phyloP scores from a whole-genome alignment of 2,888 invertebrate genomes.

The Spodoptera picta region DNA sequence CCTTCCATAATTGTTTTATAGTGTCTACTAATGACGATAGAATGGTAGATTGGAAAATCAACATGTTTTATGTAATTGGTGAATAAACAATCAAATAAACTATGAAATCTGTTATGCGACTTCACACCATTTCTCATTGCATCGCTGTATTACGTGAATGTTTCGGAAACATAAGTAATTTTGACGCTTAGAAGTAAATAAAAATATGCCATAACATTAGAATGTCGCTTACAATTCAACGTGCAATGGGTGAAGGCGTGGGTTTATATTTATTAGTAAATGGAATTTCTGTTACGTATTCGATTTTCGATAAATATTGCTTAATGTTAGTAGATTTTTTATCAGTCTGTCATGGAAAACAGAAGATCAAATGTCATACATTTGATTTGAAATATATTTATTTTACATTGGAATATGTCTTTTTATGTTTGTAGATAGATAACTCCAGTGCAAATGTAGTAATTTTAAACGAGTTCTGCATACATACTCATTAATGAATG shows the following conservation, averaged over 20 bases:
- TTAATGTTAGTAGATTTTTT: conserved; percentile 88
- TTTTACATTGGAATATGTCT: conserved; percentile 87
- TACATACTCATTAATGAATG: conserved; percentile 68
- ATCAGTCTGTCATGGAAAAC: conserved; percentile 85
- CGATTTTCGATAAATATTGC: conserved; percentile 86
- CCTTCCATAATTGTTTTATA: conserved; percentile 87
- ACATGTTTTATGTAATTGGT: conserved; percentile 80
- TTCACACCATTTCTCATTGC: conserved; percentile 76
- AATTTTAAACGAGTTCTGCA: conserved; percentile 69
- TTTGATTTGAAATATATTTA: conserved; percentile 89
- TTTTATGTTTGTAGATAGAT: conserved; percentile 88
- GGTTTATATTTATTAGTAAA: conserved; percentile 79
- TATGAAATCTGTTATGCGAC: conserved; percentile 77
- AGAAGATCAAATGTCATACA: conserved; percentile 88
- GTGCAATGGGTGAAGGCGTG: conserved; percentile 74
- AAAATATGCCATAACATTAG: conserved; percentile 52
- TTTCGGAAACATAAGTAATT: conserved; percentile 45
- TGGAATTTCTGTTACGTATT: conserved; percentile 85
- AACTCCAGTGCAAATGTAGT: conserved; percentile 81
- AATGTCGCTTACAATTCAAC: conserved; percentile 60
- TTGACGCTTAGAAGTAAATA: conserved; percentile 38
- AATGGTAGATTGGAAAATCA: conserved; percentile 78
- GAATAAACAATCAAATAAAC: conserved; percentile 81
- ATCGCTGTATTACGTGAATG: conserved; percentile 58
- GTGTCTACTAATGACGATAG: conserved; percentile 80